Evolutionary conservation across 2,797 vertebrate genomes (phyloP).

Genomic region (Artibeus lituratus): DNA sequence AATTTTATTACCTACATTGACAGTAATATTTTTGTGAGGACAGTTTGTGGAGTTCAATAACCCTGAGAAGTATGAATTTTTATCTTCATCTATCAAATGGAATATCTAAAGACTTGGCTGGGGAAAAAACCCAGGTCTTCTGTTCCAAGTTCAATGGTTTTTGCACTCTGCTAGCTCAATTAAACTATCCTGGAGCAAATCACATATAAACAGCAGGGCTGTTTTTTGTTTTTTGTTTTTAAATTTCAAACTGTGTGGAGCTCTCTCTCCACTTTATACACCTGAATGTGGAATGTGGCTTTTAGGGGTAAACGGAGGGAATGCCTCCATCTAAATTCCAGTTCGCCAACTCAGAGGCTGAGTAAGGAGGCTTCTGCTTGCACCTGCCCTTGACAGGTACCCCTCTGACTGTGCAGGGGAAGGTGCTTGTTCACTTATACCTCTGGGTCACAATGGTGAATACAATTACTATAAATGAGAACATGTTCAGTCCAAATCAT

Average conservation of each 20-base stretch:
- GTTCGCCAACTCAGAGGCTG: not conserved
- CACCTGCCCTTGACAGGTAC: no score
- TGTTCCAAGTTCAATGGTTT: not conserved
- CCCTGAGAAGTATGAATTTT: not conserved
- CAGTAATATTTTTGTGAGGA: not conserved
- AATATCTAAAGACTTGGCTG: not conserved
- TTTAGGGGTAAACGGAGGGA: not conserved
- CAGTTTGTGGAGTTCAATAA: not conserved
- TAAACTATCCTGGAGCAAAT: not conserved
- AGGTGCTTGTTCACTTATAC: no score
- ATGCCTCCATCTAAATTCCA: not conserved
- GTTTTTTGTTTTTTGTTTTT: conserved; percentile 14
- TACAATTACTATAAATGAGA: not conserved
- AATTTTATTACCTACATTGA: not conserved
- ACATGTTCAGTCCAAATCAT: not conserved
- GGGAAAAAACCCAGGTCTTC: not conserved
- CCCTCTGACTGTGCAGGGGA: no score
- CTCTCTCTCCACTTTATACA: not conserved
- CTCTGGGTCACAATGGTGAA: not conserved
- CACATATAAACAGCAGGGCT: not conserved
- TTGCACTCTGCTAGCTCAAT: not conserved
- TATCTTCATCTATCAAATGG: not conserved
- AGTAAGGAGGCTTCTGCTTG: not conserved
- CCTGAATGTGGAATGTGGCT: not conserved
- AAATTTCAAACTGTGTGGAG: not conserved